These are phyloP conservation scores for Netelia fuscicornis DNA, from an alignment of 2,888 invertebrate genomes.

Conservation along the genomic window DNA sequence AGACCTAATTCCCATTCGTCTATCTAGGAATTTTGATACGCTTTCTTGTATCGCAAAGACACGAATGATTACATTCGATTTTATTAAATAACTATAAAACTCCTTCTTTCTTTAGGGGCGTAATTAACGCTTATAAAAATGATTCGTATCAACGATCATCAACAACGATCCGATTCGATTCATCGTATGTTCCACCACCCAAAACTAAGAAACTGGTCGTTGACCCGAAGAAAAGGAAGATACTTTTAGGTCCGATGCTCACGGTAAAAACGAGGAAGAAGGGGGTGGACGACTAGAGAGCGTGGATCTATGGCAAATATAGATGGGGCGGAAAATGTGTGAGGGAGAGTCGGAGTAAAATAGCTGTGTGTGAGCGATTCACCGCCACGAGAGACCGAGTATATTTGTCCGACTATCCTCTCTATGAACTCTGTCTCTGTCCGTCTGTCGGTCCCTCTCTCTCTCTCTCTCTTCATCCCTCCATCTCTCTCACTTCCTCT, in stretches of 20 bases:
- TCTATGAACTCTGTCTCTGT: slow-evolving; percentile 11
- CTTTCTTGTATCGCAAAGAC: too few relatives aligned
- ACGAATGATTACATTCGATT: too few relatives aligned
- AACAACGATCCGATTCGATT: too few relatives aligned
- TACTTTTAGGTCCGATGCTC: background rate
- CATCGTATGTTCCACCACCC: background rate
- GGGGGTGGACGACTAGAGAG: background rate
- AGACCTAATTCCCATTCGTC: too few relatives aligned
- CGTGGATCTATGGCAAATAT: slow-evolving; percentile 27
- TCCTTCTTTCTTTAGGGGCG: too few relatives aligned
- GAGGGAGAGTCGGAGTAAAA: background rate
- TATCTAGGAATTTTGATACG: too few relatives aligned
- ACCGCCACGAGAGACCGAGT: slow-evolving; percentile 66
- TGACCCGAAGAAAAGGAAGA: slow-evolving; percentile 2
- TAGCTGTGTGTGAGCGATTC: slow-evolving; percentile 11
- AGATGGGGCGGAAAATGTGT: slow-evolving; percentile 5
- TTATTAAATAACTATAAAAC: too few relatives aligned
- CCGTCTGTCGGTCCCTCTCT: background rate
- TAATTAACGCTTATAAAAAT: too few relatives aligned
- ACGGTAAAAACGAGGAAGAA: slow-evolving; percentile 11
- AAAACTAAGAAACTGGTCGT: slow-evolving; percentile 2
- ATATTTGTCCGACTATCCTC: slow-evolving; percentile 81
- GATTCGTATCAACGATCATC: too few relatives aligned
- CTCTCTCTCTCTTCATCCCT: background rate
- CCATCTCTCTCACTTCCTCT: background rate